Evolutionary conservation across 2,797 vertebrate genomes (phyloP).

Genomic region (Rhinella marina): DNA sequence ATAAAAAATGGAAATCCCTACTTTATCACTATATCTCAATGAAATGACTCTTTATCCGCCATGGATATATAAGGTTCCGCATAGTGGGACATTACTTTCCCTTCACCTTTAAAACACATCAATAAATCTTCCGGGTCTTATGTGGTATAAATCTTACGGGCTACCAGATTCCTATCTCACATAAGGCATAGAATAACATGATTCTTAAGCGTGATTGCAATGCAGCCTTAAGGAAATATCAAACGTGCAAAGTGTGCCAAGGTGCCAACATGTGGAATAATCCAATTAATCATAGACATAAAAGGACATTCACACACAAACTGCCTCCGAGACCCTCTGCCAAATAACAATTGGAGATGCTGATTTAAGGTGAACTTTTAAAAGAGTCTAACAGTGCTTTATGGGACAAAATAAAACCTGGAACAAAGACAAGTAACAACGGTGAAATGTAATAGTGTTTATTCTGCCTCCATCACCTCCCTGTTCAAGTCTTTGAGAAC

Average conservation of each 20-base stretch:
- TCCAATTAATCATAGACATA: constrained; percentile 27
- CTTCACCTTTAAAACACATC: constrained; percentile 48
- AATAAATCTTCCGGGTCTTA: constrained; percentile 52
- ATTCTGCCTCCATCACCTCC: neutral
- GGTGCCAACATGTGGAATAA: constrained; percentile 30
- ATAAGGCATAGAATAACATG: constrained; percentile 51
- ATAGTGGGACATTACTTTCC: constrained; percentile 31
- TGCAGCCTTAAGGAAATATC: constrained; percentile 45
- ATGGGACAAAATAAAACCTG: neutral
- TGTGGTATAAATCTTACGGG: constrained; percentile 47
- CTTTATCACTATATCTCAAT: constrained; percentile 48
- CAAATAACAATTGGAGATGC: neutral
- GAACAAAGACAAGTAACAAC: neutral
- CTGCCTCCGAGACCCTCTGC: neutral
- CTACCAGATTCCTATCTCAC: constrained; percentile 41
- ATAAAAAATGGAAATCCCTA: constrained; percentile 36
- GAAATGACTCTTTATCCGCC: constrained; percentile 53
- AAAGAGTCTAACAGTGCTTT: neutral
- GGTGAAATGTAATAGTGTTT: neutral
- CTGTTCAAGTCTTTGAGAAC: neutral
- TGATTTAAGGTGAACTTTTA: constrained; percentile 7
- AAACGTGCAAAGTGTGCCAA: constrained; percentile 34
- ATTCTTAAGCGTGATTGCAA: constrained; percentile 36
- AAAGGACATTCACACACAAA: constrained; percentile 8
- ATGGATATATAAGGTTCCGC: constrained; percentile 52